Base-by-base conservation (phyloP, 1,140 invertebrate genomes). In the Drosophila asahinai region DNA sequence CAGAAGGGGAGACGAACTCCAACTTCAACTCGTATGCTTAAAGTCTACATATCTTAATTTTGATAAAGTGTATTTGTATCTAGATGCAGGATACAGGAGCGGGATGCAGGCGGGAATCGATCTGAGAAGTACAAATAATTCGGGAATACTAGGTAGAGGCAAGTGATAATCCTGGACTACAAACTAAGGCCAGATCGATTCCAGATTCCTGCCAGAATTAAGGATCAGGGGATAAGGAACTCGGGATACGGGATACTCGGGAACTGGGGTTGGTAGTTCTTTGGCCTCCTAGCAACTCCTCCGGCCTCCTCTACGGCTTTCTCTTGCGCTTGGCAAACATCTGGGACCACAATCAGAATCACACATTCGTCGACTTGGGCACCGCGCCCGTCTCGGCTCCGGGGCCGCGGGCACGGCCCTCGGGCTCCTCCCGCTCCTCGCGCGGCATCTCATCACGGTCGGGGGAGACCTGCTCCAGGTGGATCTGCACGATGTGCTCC, bases 271-370 rank as follows among this genome's bases (percentile, higher is more conserved):
- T 15, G 19, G 25, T 30, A 9, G 6, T 22, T 27, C 19, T 12
- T 17, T 19, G 7, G n/a, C 47, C 33, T 1, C 25, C 38, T 38
- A 36, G 36, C n/a, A 2, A 6, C 55, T 38, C 15, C 38, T 33
- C 12, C 14, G 27, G 27, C 11, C 27, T 54, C 6, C 17, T 14
- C 33, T 74, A 74, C 0, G 76, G 73, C 75, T 90, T 89, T 19
- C 75, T 48, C 62, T 82, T 90, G 40, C 86, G 82, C 40, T 77
- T 89, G 75, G 72, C 81, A 80, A 89, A 89, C 75, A 89, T 76
- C 45, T 89, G 86, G n/a, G 86, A 86, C 86, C 81, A 89, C 70
- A 86, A 86, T 89, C 84, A 68, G 79, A 89, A 89, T 89, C 86
- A 90, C 30, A 89, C 86, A 81, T 76, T 80, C 19, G 86, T 68